phyloP scores from a whole-genome alignment of 2,888 invertebrate species.

The Drosophila tanythrix region DNA sequence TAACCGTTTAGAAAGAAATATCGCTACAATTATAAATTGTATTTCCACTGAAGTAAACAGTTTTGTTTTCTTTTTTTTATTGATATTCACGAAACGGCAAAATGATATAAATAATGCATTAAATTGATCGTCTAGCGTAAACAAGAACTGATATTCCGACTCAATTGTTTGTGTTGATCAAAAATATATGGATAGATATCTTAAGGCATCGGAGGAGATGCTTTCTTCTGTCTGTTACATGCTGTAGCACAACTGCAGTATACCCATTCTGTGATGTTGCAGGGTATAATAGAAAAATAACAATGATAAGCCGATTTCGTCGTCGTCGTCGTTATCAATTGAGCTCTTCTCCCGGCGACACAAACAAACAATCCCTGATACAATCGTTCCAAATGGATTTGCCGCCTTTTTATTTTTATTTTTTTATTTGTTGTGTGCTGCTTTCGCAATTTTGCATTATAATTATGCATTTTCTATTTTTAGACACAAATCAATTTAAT shows the following conservation, averaged over 20 bases:
- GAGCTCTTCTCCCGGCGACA: background rate
- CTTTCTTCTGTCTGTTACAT: background rate
- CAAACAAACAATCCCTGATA: background rate
- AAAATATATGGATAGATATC: background rate
- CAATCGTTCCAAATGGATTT: conserved; percentile 16
- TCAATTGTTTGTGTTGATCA: background rate
- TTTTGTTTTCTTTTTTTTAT: background rate
- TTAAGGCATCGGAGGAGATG: background rate
- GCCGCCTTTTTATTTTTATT: conserved; percentile 3
- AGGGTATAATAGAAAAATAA: background rate
- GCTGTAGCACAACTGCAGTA: background rate
- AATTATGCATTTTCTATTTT: conserved; percentile 65
- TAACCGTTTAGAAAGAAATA: background rate
- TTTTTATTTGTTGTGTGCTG: background rate
- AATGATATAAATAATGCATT: background rate
- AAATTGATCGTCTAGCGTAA: background rate
- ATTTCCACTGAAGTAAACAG: background rate
- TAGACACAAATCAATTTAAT: conserved; percentile 68
- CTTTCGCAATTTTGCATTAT: conserved; percentile 19
- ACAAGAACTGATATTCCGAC: background rate
- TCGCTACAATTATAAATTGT: background rate
- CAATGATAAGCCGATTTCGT: conserved; percentile 23
- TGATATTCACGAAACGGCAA: background rate
- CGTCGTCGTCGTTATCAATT: conserved; percentile 16
- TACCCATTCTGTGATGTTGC: background rate